These are phyloP conservation scores for Proisotoma minuta DNA, from an alignment of 2,888 invertebrate genomes.

Conservation along the genomic window DNA sequence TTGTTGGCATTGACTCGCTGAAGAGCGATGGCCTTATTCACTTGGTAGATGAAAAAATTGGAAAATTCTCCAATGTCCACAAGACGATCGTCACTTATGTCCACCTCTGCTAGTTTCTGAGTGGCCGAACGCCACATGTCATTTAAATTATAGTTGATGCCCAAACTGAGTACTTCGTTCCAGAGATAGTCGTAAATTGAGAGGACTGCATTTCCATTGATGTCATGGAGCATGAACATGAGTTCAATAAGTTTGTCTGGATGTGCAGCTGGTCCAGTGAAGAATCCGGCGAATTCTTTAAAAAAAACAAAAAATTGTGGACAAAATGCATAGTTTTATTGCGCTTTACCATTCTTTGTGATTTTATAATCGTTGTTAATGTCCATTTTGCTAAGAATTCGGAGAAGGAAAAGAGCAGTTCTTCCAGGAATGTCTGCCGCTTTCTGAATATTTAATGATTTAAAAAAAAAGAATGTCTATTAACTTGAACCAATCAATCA, in stretches of 20 bases:
- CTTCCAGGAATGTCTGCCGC: neutral
- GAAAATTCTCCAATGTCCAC: neutral
- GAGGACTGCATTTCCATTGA: neutral
- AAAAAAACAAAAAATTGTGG: neutral
- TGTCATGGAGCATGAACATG: neutral
- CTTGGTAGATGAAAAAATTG: neutral
- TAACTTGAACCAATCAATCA: too few relatives aligned
- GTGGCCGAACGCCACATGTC: conserved; percentile 1
- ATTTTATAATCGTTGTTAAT: conserved; percentile 1
- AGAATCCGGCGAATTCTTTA: neutral
- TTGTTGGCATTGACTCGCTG: too few relatives aligned
- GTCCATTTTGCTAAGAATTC: neutral
- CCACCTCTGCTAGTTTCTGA: neutral
- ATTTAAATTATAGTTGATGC: neutral
- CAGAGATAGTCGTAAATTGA: neutral
- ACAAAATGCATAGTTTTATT: neutral
- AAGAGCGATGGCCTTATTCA: neutral
- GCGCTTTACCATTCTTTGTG: neutral
- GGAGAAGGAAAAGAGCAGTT: neutral
- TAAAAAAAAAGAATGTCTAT: too few relatives aligned
- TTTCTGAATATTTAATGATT: too few relatives aligned
- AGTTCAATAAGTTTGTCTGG: neutral
- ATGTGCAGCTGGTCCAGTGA: neutral
- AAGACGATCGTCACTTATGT: neutral
- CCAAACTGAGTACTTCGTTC: neutral